Evolutionary conservation across 2,888 invertebrate species (phyloP).

Genomic region (Chalcis sispes): DNA sequence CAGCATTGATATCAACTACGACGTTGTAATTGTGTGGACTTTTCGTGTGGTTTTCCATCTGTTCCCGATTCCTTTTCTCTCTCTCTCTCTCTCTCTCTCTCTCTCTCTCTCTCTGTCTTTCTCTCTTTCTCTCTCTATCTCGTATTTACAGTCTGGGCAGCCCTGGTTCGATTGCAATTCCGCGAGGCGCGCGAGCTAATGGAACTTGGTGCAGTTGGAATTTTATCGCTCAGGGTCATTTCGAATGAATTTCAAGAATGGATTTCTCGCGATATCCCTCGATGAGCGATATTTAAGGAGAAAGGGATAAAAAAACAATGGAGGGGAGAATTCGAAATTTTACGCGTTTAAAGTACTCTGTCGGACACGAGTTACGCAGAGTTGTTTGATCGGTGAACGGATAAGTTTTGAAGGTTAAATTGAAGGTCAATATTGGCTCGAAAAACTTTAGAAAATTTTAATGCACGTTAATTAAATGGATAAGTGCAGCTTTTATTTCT

Average conservation of each 20-base stretch:
- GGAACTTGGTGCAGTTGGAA: slow-evolving; percentile 20
- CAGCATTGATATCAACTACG: too few relatives aligned
- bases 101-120: not conserved
- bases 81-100: not conserved
- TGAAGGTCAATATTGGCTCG: too few relatives aligned
- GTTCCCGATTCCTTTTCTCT: not conserved
- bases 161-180: slow-evolving; percentile 24
- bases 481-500: too few relatives aligned
- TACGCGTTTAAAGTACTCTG: too few relatives aligned
- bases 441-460: too few relatives aligned
- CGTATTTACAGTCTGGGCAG: too few relatives aligned
- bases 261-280: not conserved
- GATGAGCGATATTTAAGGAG: not conserved
- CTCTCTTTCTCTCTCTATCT: too few relatives aligned
- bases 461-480: too few relatives aligned
- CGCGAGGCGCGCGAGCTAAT: slow-evolving; percentile 2
- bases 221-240: slow-evolving; percentile 36
- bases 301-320: not conserved
- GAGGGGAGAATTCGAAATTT: not conserved
- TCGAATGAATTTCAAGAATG: slow-evolving; percentile 6
- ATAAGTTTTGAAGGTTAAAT: too few relatives aligned
- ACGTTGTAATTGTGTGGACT: not conserved
- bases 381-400: too few relatives aligned
- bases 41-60: not conserved
- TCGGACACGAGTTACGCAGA: too few relatives aligned